phyloP scores from a whole-genome alignment of 2,797 vertebrate species.

The Syngnathus acus region DNA sequence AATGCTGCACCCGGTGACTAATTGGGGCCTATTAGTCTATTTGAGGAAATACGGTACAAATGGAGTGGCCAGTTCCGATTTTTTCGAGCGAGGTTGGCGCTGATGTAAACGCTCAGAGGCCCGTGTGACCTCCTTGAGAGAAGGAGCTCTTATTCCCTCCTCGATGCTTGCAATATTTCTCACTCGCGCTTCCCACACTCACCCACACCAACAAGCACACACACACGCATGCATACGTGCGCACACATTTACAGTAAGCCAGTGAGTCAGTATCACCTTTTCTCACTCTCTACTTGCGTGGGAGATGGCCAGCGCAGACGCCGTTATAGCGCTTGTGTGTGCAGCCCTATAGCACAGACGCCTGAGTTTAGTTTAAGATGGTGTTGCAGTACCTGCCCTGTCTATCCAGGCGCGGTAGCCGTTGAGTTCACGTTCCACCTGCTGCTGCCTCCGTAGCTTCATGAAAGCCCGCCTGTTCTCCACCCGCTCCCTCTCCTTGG shows the following conservation, averaged over 20 bases:
- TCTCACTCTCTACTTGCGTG: slow-evolving; percentile 70
- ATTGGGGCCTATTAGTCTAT: slow-evolving; percentile 1
- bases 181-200: slow-evolving; percentile 53
- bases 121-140: slow-evolving; percentile 42
- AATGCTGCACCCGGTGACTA: background rate
- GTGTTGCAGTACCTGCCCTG: slow-evolving; percentile 82
- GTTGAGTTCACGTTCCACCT: slow-evolving; percentile 93
- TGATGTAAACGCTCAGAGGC: slow-evolving; percentile 31
- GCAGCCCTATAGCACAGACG: slow-evolving; percentile 31
- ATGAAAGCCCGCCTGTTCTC: slow-evolving; percentile 98
- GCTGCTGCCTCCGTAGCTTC: slow-evolving; percentile 95
- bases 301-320: slow-evolving; percentile 58
- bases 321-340: slow-evolving; percentile 49
- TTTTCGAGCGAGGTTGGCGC: slow-evolving; percentile 25
- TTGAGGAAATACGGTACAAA: slow-evolving; percentile 6
- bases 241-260: slow-evolving; percentile 36
- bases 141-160: slow-evolving; percentile 38
- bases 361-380: slow-evolving; percentile 1
- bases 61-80: slow-evolving; percentile 33
- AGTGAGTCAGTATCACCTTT: slow-evolving; percentile 77
- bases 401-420: slow-evolving; percentile 98
- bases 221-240: slow-evolving; percentile 16
- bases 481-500: slow-evolving; percentile 95
- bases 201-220: slow-evolving; percentile 35
- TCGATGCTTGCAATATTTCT: slow-evolving; percentile 18